These are phyloP conservation scores for Leiothrix lutea DNA, from an alignment of 2,113 vertebrate species.

Conservation along the genomic window DNA sequence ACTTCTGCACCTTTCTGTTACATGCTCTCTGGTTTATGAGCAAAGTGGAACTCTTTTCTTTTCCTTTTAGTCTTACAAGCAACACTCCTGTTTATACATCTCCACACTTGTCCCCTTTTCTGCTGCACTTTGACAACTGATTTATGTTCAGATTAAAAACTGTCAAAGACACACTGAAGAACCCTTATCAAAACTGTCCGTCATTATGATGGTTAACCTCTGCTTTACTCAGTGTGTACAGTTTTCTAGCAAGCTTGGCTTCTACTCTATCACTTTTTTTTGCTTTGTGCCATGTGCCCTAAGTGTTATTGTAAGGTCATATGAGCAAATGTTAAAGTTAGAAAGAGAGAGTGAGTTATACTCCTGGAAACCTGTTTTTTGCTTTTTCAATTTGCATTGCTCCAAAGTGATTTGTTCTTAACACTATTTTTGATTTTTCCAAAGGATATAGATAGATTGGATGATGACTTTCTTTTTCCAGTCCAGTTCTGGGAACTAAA, in stretches of 20 bases:
- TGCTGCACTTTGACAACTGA: neutral
- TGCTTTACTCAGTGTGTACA: neutral
- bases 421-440: neutral
- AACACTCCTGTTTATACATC: neutral
- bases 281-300: neutral
- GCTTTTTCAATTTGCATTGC: neutral
- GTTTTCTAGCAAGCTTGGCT: neutral
- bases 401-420: neutral
- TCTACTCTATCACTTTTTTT: neutral
- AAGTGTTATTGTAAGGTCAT: neutral
- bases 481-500: neutral
- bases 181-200: neutral
- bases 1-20: neutral
- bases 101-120: neutral
- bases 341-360: neutral
- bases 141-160: neutral
- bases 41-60: accelerated
- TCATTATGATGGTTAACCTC: neutral
- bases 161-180: neutral
- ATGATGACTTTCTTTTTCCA: neutral
- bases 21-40: neutral
- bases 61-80: neutral
- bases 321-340: neutral
- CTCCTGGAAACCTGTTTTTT: neutral
- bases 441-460: neutral